Conservation (phyloP, 2,888 invertebrate species). For the Dolichomitus sp. region DNA sequence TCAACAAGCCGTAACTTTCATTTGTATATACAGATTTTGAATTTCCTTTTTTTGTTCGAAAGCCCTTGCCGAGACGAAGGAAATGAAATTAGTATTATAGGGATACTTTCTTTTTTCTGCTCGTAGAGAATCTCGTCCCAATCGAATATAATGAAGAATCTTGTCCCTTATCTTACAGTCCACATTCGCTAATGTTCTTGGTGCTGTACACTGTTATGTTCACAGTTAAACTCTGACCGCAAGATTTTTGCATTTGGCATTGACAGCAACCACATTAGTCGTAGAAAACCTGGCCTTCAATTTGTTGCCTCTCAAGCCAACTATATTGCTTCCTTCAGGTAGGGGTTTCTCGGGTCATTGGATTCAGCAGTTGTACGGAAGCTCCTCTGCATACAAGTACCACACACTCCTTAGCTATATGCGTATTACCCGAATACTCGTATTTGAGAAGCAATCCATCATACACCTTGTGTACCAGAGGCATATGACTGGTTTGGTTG, state of each 20-base stretch:
- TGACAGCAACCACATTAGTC: background rate
- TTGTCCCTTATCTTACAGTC: conserved; percentile 38
- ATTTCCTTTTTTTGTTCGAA: too few relatives aligned
- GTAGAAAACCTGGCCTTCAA: background rate
- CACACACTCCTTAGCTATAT: background rate
- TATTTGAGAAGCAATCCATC: background rate
- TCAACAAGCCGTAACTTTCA: too few relatives aligned
- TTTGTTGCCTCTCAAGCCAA: background rate
- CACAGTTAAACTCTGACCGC: conserved; percentile 3
- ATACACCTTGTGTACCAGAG: background rate
- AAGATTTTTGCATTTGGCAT: background rate
- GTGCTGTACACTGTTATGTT: background rate
- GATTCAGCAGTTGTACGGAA: conserved; percentile 7
- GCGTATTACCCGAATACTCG: background rate
- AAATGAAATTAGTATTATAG: too few relatives aligned
- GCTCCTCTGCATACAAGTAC: background rate
- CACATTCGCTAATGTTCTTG: conserved; percentile 27
- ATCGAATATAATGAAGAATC: conserved; percentile 10
- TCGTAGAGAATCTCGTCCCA: too few relatives aligned
- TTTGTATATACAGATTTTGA: too few relatives aligned
- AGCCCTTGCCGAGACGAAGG: too few relatives aligned
- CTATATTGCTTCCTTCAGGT: background rate
- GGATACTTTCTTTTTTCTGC: too few relatives aligned
- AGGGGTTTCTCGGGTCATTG: conserved; percentile 38
- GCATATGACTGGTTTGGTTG: background rate